These are phyloP conservation scores for Daktulosphaira vitifoliae DNA, from an alignment of 1,140 invertebrate species.

Conservation along the genomic window DNA sequence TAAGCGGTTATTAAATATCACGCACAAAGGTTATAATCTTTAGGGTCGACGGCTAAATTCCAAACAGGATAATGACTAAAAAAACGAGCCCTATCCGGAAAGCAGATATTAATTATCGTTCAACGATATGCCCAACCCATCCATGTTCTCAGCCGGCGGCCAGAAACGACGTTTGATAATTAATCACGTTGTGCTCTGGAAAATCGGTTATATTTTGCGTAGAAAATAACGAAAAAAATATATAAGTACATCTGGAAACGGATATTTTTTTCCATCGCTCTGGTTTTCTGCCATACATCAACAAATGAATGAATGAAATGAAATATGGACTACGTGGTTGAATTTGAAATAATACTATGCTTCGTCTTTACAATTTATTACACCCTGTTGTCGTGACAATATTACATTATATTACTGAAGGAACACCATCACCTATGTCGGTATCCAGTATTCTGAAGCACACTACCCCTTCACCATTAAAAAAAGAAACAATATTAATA, in stretches of 20 bases:
- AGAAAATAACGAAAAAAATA: not conserved
- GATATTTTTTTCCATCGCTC: not conserved
- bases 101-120: constrained; percentile 9
- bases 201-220: not conserved
- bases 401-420: constrained; percentile 16
- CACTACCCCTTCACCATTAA: too few relatives aligned
- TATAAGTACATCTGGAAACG: not conserved
- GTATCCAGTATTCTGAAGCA: too few relatives aligned
- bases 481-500: too few relatives aligned
- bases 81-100: too few relatives aligned
- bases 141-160: too few relatives aligned
- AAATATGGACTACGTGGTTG: constrained; percentile 4
- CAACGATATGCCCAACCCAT: too few relatives aligned
- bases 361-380: constrained; percentile 13
- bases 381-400: constrained; percentile 1
- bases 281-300: not conserved
- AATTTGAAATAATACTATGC: constrained; percentile 6
- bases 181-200: not conserved
- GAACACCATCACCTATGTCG: not conserved
- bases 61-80: too few relatives aligned
- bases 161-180: not conserved
- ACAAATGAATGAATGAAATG: not conserved
- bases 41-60: too few relatives aligned
- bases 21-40: too few relatives aligned
- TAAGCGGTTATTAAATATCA: too few relatives aligned